Percentiles rank a stretch among this genome's conserved stretches.
These are phyloP conservation scores for Danio jaintianensis DNA, from an alignment of 2,797 vertebrate genomes.

Conservation along the genomic window DNA sequence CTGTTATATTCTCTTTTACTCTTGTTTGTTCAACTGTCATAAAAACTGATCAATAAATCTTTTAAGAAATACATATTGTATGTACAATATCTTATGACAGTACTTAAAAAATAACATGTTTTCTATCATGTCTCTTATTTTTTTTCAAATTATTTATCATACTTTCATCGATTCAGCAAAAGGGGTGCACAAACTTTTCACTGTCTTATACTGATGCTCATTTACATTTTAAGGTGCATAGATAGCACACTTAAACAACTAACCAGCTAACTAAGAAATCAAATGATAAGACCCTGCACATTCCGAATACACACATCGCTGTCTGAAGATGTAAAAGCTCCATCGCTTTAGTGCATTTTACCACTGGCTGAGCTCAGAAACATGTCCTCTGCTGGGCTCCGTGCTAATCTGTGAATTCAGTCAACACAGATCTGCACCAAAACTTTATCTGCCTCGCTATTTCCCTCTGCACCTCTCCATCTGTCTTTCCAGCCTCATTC, in stretches of 20 bases:
- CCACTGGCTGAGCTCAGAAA: background rate
- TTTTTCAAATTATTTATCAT: too few relatives aligned
- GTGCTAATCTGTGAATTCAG: slow-evolving; percentile 32
- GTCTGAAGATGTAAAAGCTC: background rate
- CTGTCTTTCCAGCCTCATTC: slow-evolving; percentile 55
- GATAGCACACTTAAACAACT: background rate
- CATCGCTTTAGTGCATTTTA: background rate
- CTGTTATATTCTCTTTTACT: too few relatives aligned
- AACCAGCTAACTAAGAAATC: background rate
- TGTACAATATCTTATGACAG: too few relatives aligned
- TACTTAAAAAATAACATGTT: too few relatives aligned
- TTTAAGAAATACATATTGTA: too few relatives aligned
- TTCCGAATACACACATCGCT: background rate
- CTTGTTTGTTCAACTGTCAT: too few relatives aligned
- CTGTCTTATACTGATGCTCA: background rate
- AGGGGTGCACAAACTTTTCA: too few relatives aligned
- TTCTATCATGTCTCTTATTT: too few relatives aligned
- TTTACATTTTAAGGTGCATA: background rate
- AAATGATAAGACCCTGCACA: background rate
- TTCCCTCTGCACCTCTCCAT: slow-evolving; percentile 49
- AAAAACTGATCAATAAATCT: too few relatives aligned
- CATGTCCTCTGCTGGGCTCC: slow-evolving; percentile 19
- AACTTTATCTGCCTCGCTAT: slow-evolving; percentile 39
- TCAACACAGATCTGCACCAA: slow-evolving; percentile 27
- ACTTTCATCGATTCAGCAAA: too few relatives aligned